These are phyloP conservation scores for Drosophila mettleri DNA, from an alignment of 2,888 invertebrate genomes.

Conservation along the genomic window DNA sequence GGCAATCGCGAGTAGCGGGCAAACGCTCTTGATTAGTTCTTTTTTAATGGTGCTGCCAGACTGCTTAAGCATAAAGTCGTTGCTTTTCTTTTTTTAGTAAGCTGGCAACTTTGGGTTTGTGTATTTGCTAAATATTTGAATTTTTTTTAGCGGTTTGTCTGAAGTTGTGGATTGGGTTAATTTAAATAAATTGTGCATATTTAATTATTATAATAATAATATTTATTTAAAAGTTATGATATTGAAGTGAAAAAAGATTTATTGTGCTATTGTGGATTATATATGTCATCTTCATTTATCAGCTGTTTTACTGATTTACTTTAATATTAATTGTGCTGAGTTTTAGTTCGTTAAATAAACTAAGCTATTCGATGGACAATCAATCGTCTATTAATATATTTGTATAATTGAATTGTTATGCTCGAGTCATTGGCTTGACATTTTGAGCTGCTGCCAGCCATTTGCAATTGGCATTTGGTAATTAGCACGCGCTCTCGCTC, in stretches of 20 bases:
- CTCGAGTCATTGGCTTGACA: conserved; percentile 3
- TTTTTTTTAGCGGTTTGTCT: not conserved
- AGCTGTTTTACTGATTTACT: no score
- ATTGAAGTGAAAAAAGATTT: no score
- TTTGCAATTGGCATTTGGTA: conserved; percentile 55
- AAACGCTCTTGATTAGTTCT: no score
- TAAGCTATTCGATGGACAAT: not conserved
- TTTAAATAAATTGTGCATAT: no score
- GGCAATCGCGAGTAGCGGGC: not conserved
- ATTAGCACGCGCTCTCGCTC: conserved; percentile 63
- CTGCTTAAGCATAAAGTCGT: not conserved
- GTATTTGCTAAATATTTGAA: not conserved
- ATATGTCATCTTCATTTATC: not conserved
- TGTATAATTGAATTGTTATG: conserved; percentile 2
- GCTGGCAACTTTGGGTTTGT: conserved; percentile 21
- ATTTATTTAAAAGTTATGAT: not conserved
- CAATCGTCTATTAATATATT: not conserved
- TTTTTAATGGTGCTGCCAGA: conserved; percentile 26
- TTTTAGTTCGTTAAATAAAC: not conserved
- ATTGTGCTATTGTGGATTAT: not conserved
- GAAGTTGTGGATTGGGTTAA: not conserved
- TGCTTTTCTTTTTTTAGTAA: not conserved
- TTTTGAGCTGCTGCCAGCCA: conserved; percentile 20
- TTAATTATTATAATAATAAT: not conserved
- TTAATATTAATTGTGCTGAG: not conserved